A percentile compares a stretch with the other conserved stretches of the same genome.
Evolutionary conservation across 2,888 invertebrate genomes (phyloP).

Genomic region (Rugalucina vietnamica): DNA sequence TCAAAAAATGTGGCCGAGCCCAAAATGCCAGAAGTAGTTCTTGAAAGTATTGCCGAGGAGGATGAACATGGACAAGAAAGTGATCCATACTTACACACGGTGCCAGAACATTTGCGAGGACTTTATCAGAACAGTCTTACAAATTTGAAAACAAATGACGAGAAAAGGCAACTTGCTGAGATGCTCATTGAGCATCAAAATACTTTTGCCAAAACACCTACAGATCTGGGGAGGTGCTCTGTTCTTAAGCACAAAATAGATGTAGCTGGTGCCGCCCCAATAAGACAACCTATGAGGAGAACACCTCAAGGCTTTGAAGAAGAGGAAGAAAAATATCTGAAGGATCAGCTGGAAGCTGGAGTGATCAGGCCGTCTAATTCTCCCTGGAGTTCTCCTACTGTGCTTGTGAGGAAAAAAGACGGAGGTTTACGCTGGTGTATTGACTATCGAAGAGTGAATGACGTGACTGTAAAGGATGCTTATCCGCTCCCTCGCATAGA

Average conservation of each 20-base stretch:
- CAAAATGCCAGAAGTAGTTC: too few species aligned
- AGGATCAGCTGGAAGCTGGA: constrained; percentile 10
- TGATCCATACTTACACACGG: too few species aligned
- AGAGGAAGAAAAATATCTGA: background rate
- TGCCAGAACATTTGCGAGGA: too few species aligned
- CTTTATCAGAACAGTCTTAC: too few species aligned
- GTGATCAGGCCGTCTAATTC: constrained; percentile 22
- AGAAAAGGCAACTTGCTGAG: background rate
- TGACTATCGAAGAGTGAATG: constrained; percentile 23
- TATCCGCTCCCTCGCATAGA: background rate
- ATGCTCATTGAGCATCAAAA: background rate
- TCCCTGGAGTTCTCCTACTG: constrained; percentile 25
- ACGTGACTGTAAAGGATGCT: background rate
- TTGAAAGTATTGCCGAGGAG: too few species aligned
- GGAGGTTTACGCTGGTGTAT: constrained; percentile 18
- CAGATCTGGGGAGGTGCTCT: constrained; percentile 18
- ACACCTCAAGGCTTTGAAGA: constrained; percentile 15
- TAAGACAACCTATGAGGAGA: constrained; percentile 18
- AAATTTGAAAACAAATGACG: background rate
- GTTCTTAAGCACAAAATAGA: constrained; percentile 16
- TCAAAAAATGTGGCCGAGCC: too few species aligned
- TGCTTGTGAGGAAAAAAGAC: constrained; percentile 19
- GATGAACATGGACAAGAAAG: too few species aligned
- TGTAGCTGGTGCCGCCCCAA: constrained; percentile 1
- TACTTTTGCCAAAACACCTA: constrained; percentile 24